Conservation (phyloP, 2,113 vertebrate species). For the Malaclemys terrapin region DNA sequence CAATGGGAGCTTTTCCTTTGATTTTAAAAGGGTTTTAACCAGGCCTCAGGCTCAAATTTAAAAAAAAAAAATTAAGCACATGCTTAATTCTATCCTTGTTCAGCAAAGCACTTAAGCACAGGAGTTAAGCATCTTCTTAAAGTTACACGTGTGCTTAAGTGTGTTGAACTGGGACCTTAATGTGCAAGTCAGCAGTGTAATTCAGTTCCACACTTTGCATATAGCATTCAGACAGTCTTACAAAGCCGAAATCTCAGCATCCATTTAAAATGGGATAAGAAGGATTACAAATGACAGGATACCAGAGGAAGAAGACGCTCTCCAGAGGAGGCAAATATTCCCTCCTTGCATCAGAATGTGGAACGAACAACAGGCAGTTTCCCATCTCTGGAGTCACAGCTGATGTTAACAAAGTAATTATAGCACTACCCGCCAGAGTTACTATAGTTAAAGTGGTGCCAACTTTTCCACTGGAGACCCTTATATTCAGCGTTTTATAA, state of each 20-base stretch:
- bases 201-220: background rate
- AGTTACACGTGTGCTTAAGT: background rate
- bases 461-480: slow-evolving; percentile 3
- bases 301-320: slow-evolving; percentile 50
- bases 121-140: background rate
- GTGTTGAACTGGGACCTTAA: background rate
- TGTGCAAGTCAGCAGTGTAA: background rate
- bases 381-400: slow-evolving; percentile 29
- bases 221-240: background rate
- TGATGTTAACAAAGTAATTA: background rate
- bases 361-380: slow-evolving; percentile 48
- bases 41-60: background rate
- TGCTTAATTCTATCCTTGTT: slow-evolving; percentile 18
- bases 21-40: background rate
- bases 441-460: slow-evolving; percentile 29
- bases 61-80: background rate
- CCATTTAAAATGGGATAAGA: slow-evolving; percentile 45
- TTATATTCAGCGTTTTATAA: background rate
- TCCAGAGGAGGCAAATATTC: slow-evolving; percentile 16
- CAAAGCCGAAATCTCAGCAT: slow-evolving; percentile 10
- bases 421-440: background rate
- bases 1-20: background rate
- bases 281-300: slow-evolving; percentile 47
- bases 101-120: background rate
- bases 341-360: slow-evolving; percentile 43